phyloP scores from a whole-genome alignment of 2,888 invertebrate species.

The Hanleya hanleyi region DNA sequence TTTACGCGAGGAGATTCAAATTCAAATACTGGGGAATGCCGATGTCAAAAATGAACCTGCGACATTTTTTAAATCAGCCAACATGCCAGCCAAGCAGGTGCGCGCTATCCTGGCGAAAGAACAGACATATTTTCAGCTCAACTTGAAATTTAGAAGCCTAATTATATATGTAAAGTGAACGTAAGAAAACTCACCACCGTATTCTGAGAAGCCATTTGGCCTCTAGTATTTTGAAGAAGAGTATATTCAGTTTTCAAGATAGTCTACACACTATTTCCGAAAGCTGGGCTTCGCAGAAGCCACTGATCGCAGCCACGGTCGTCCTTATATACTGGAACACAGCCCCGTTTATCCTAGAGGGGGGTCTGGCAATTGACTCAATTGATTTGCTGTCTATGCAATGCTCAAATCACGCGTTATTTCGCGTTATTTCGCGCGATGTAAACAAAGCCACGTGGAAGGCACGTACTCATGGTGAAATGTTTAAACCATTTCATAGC shows the following conservation, averaged over 20 bases:
- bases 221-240: neutral
- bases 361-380: slow-evolving; percentile 42
- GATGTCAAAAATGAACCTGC: too few species aligned
- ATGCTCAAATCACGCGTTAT: slow-evolving; percentile 27
- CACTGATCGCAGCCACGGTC: slow-evolving; percentile 46
- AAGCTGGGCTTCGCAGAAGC: slow-evolving; percentile 58
- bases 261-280: too few species aligned
- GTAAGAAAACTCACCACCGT: slow-evolving; percentile 57
- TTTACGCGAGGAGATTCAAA: too few species aligned
- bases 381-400: slow-evolving; percentile 17
- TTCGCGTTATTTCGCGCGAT: slow-evolving; percentile 15
- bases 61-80: neutral
- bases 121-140: too few species aligned
- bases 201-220: slow-evolving; percentile 46
- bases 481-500: too few species aligned
- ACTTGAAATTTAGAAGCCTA: too few species aligned
- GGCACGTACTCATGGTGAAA: too few species aligned
- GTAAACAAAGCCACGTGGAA: slow-evolving; percentile 31
- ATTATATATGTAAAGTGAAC: too few species aligned
- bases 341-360: slow-evolving; percentile 46
- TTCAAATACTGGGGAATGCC: too few species aligned
- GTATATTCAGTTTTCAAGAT: too few species aligned
- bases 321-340: slow-evolving; percentile 61
- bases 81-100: neutral
- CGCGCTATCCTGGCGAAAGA: too few species aligned